Percentiles rank a stretch among this genome's conserved stretches.
Evolutionary conservation across 2,797 vertebrate genomes (phyloP).

Genomic region (Melanotaenia trifasciata): DNA sequence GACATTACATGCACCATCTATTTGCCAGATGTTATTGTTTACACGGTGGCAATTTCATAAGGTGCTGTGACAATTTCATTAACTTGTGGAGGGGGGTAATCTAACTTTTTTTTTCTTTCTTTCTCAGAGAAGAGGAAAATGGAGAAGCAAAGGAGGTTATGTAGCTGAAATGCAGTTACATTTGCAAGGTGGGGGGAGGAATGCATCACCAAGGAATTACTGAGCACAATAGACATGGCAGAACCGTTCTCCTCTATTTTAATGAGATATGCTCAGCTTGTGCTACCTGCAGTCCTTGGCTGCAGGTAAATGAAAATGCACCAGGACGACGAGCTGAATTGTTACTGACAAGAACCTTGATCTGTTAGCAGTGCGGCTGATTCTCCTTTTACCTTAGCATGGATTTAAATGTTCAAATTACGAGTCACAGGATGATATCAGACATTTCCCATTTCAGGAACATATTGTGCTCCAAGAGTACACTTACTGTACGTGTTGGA

Average conservation of each 20-base stretch:
- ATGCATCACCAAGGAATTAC: slow-evolving; percentile 69
- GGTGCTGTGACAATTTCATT: slow-evolving; percentile 82
- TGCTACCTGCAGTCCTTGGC: slow-evolving; percentile 43
- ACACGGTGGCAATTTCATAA: slow-evolving; percentile 81
- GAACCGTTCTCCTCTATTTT: slow-evolving; percentile 62
- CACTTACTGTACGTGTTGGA: slow-evolving; percentile 5
- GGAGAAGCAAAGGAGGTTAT: slow-evolving; percentile 39
- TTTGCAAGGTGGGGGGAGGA: slow-evolving; percentile 52
- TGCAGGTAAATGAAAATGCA: slow-evolving; percentile 63
- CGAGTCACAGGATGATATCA: slow-evolving; percentile 46
- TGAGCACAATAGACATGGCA: slow-evolving; percentile 60
- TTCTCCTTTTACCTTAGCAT: slow-evolving; percentile 24
- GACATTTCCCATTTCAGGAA: slow-evolving; percentile 53
- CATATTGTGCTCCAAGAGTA: slow-evolving; percentile 34
- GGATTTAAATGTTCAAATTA: slow-evolving; percentile 54
- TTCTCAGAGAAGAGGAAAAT: slow-evolving; percentile 52
- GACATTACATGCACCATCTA: slow-evolving; percentile 81
- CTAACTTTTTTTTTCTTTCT: slow-evolving; percentile 65
- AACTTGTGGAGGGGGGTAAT: slow-evolving; percentile 71
- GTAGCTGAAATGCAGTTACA: slow-evolving; percentile 51
- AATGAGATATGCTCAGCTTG: slow-evolving; percentile 71
- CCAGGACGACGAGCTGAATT: slow-evolving; percentile 45
- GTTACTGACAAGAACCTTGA: slow-evolving; percentile 52
- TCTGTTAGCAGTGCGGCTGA: slow-evolving; percentile 37
- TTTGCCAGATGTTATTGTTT: slow-evolving; percentile 87